Evolutionary conservation across 2,113 vertebrate genomes (phyloP), one percentile per base, ranked within the genome.

Genomic region (Benitochromis conjunctus): DNA sequence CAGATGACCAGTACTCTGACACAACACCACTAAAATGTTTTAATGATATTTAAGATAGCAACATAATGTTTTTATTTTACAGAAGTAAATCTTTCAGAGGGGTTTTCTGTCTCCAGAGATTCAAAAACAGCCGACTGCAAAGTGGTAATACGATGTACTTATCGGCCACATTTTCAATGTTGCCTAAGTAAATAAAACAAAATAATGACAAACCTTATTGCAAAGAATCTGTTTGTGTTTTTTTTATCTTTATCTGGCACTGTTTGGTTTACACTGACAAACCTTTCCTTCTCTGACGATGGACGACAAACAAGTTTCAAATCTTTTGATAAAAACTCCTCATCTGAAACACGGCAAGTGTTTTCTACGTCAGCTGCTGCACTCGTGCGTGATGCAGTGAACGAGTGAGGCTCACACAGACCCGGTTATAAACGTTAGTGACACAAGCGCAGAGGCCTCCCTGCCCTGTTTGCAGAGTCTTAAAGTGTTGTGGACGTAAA

Each of bases 1-100:
- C 77, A 89, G 91, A 9, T 82, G 66, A 86, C 31, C 80, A 51
- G 24, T 19, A n/a, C 26, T 76, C 46, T 76, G 0, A 31, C 16
- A 51, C 13, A 43, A 46, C 41, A 62, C 14, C 62, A 81, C 38
- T 41, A 11, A 11, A 11, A 11, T 16, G 46, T 16, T 48, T 48
- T 48, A 18, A 51, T 18, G 7, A 18, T 51, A 51, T 51, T 51
- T 18, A 51, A 18, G 14, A 18, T 7, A 18, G 48, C 6, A 51
- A 6, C 14, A 6, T 51, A 51, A 16, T 51, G 14, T 51, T 51
- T 51, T 51, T 19, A 18, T 51, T 51, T 51, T 51, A 8, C 16
- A 19, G 7, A 3, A 51, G 13, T 18, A 19, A 53, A 19, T 14
- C 3, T 9, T 19, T 53, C 7, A 53, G 51, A 48, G 3, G 7